Conservation (phyloP, 1,140 invertebrate genomes). For the Drosophila seguyi region DNA sequence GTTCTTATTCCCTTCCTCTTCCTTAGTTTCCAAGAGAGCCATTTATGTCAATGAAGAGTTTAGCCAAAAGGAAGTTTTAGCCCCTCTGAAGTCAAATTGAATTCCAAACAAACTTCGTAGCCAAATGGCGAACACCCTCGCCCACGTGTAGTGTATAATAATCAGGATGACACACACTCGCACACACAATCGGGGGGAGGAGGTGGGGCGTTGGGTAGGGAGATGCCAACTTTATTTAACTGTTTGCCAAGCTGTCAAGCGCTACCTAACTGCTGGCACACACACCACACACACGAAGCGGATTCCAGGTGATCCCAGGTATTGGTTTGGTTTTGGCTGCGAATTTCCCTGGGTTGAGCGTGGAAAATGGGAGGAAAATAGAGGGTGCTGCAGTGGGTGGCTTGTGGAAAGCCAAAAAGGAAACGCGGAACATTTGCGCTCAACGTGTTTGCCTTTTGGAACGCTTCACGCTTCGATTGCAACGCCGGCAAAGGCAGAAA, state of each 20-base stretch:
- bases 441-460: slow-evolving; percentile 79
- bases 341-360: neutral
- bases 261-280: slow-evolving; percentile 71
- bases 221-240: slow-evolving; percentile 79
- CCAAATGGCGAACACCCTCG: slow-evolving; percentile 20
- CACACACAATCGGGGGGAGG: slow-evolving; percentile 3
- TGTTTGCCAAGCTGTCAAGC: slow-evolving; percentile 82
- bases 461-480: slow-evolving; percentile 79
- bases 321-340: slow-evolving; percentile 42
- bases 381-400: slow-evolving; percentile 13
- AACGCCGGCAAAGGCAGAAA: slow-evolving; percentile 46
- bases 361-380: slow-evolving; percentile 1
- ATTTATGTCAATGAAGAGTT: slow-evolving; percentile 13
- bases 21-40: neutral
- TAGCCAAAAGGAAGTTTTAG: neutral
- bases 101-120: slow-evolving; percentile 21
- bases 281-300: slow-evolving; percentile 32
- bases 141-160: slow-evolving; percentile 44
- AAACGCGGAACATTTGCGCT: slow-evolving; percentile 79
- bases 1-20: neutral
- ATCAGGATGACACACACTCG: slow-evolving; percentile 37
- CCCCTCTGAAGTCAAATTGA: slow-evolving; percentile 10
- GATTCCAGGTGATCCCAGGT: slow-evolving; percentile 47
- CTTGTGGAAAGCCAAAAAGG: slow-evolving; percentile 66
- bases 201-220: neutral